Evolutionary conservation across 2,888 invertebrate species (phyloP).

Genomic region (Adela reaumurella): DNA sequence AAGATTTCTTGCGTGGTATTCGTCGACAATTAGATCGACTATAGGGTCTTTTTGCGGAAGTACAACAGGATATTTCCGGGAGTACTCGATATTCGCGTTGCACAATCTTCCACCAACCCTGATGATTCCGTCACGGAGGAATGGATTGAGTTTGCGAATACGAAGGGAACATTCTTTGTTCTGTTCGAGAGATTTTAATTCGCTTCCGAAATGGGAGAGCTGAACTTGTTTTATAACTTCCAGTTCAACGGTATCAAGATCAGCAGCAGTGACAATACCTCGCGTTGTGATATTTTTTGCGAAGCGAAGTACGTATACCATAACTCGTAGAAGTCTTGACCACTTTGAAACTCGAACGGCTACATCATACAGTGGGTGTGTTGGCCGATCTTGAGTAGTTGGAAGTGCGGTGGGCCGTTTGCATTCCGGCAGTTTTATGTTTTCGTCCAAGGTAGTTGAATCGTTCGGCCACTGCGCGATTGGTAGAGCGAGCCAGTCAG

Average conservation of each 20-base stretch:
- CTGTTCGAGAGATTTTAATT: not conserved
- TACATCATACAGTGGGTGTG: not conserved
- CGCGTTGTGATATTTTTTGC: not conserved
- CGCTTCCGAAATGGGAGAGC: not conserved
- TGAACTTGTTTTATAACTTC: not conserved
- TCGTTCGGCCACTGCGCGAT: no score
- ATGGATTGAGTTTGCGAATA: not conserved
- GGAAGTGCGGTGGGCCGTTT: not conserved
- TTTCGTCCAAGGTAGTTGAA: not conserved
- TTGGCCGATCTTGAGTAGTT: not conserved
- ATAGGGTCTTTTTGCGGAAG: constrained; percentile 1
- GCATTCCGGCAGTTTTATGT: not conserved
- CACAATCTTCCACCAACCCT: constrained; percentile 1
- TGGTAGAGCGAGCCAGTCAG: not conserved
- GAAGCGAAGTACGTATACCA: constrained; percentile 1
- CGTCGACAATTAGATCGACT: not conserved
- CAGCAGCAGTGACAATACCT: not conserved
- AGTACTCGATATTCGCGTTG: not conserved
- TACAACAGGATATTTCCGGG: not conserved
- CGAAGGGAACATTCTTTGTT: not conserved
- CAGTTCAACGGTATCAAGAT: not conserved
- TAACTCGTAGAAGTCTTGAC: not conserved
- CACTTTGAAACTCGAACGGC: not conserved
- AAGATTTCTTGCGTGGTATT: not conserved
- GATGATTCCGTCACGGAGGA: not conserved